These are phyloP conservation scores for Therioaphis trifolii DNA, from an alignment of 2,888 invertebrate genomes.

Conservation along the genomic window DNA sequence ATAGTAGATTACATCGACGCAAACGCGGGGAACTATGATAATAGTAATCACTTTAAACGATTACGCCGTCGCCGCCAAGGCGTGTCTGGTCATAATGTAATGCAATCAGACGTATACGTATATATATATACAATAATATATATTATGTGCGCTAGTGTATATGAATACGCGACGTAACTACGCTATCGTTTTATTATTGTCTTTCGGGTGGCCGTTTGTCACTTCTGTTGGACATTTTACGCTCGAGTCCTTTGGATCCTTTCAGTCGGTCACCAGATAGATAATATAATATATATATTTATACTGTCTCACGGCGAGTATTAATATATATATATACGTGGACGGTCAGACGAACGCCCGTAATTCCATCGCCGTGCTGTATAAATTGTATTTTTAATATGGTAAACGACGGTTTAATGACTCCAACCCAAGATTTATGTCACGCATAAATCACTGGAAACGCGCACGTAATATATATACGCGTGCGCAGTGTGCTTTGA, in stretches of 20 bases:
- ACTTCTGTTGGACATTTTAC: background rate
- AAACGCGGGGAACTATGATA: background rate
- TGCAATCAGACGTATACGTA: too few relatives aligned
- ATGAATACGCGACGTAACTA: background rate
- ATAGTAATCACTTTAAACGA: constrained; percentile 1
- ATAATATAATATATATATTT: background rate
- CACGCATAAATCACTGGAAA: constrained; percentile 20
- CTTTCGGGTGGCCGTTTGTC: constrained; percentile 21
- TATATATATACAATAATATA: too few relatives aligned
- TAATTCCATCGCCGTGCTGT: background rate
- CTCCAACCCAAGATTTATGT: constrained; percentile 24
- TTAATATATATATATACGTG: background rate
- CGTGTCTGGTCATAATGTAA: constrained; percentile 19
- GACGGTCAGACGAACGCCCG: background rate
- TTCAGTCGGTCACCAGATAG: background rate
- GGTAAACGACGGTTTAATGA: constrained; percentile 53
- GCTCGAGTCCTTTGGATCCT: background rate
- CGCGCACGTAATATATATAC: background rate
- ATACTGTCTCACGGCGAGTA: background rate
- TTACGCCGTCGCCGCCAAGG: background rate
- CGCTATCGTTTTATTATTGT: background rate
- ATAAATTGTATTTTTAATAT: constrained; percentile 26
- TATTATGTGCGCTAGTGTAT: too few relatives aligned
- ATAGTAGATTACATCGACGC: background rate
- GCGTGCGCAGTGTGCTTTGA: background rate